phyloP scores from a whole-genome alignment of 2,113 vertebrate species.

The Micronisus gabar region DNA sequence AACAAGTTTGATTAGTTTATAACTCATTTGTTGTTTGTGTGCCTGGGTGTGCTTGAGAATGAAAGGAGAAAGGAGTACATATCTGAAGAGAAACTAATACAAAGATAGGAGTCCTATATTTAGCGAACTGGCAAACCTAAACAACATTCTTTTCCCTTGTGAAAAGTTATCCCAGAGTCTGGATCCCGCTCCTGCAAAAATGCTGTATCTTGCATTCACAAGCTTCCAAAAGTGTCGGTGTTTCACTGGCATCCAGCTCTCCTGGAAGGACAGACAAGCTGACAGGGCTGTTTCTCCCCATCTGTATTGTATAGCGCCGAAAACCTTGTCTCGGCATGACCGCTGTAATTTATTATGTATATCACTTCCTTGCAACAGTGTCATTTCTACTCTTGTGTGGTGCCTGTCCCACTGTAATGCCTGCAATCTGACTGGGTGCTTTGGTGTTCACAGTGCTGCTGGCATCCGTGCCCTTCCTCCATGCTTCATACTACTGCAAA shows the following conservation, averaged over 20 bases:
- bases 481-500: fast-evolving
- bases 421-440: not conserved
- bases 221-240: not conserved
- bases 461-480: not conserved
- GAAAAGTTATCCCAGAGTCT: not conserved
- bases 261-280: not conserved
- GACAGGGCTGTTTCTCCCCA: not conserved
- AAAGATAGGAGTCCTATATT: conserved; percentile 23
- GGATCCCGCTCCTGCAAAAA: not conserved
- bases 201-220: not conserved
- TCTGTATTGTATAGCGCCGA: not conserved
- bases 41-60: conserved; percentile 13
- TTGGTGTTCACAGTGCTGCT: not conserved
- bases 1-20: conserved; percentile 56
- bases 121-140: conserved; percentile 6
- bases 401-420: not conserved
- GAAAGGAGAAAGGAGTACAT: not conserved
- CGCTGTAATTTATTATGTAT: not conserved
- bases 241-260: not conserved
- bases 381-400: not conserved
- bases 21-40: conserved; percentile 34
- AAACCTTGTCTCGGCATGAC: not conserved
- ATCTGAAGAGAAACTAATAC: not conserved
- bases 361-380: not conserved
- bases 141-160: conserved; percentile 41